Evolutionary conservation across 2,113 vertebrate genomes (phyloP).

Genomic region (Pollachius pollachius): DNA sequence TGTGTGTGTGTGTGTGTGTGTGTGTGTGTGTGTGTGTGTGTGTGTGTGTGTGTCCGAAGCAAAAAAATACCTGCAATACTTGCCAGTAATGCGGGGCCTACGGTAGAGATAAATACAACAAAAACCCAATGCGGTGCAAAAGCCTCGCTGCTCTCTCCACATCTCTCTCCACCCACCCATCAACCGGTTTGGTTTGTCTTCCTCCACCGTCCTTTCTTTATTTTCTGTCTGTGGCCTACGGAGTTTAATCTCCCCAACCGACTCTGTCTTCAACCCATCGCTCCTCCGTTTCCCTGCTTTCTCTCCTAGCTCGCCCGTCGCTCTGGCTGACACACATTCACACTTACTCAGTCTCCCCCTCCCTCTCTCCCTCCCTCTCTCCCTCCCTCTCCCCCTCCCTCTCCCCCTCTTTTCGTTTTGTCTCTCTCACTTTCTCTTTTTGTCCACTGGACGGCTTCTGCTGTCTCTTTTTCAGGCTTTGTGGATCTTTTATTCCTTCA

Average conservation of each 20-base stretch:
- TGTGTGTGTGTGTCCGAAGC: constrained; percentile 3
- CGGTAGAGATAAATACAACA: constrained; percentile 28
- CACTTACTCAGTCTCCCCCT: background rate
- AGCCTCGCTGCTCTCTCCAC: constrained; percentile 30
- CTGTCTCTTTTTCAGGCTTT: constrained; percentile 22
- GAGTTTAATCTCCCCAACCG: background rate
- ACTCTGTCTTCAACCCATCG: background rate
- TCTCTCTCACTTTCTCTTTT: constrained; percentile 8
- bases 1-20: constrained; percentile 12
- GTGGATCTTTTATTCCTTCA: constrained; percentile 5
- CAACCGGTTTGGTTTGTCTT: constrained; percentile 22
- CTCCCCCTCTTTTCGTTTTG: background rate
- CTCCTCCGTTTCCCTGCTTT: background rate
- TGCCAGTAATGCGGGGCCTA: constrained; percentile 35
- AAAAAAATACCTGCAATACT: constrained; percentile 19
- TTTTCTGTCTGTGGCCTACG: background rate
- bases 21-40: constrained; percentile 16
- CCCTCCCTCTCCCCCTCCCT: no score
- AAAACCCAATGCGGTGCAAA: constrained; percentile 5
- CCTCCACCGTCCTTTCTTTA: constrained; percentile 21
- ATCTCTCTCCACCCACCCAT: constrained; percentile 15
- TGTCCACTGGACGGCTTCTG: constrained; percentile 26
- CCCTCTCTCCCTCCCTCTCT: background rate
- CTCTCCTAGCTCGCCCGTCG: background rate
- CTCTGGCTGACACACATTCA: background rate